These are phyloP conservation scores for Sinonovacula constricta DNA, from an alignment of 1,140 invertebrate species.

Conservation along the genomic window DNA sequence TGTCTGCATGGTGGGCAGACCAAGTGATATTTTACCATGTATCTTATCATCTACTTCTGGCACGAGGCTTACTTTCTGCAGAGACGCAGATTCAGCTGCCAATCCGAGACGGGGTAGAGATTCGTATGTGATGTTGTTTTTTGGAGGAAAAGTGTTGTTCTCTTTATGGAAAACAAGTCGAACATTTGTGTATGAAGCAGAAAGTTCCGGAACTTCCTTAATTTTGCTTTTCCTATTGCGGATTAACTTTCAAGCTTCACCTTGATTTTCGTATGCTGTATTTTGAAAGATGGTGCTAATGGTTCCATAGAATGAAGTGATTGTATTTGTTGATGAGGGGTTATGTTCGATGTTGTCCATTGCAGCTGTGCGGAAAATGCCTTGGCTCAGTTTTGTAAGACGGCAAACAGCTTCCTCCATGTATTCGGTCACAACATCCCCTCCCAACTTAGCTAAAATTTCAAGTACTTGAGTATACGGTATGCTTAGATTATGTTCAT, in stretches of 20 bases:
- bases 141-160: neutral
- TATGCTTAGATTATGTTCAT: slow-evolving; percentile 48
- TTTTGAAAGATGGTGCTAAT: slow-evolving; percentile 63
- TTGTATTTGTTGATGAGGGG: slow-evolving; percentile 53
- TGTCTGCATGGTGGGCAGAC: slow-evolving; percentile 9
- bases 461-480: slow-evolving; percentile 52
- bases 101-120: neutral
- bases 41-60: neutral
- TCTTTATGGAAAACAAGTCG: neutral
- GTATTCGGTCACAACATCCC: slow-evolving; percentile 22
- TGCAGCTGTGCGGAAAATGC: slow-evolving; percentile 48
- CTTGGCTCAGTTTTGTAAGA: slow-evolving; percentile 39
- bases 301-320: slow-evolving; percentile 58
- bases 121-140: neutral
- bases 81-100: neutral
- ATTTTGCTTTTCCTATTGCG: neutral
- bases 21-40: neutral
- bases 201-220: slow-evolving; percentile 1
- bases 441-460: slow-evolving; percentile 40
- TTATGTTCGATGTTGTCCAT: slow-evolving; percentile 65
- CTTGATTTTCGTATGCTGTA: slow-evolving; percentile 7
- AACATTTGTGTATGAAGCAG: slow-evolving; percentile 1
- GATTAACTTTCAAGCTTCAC: neutral
- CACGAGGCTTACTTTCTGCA: neutral
- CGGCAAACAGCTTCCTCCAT: slow-evolving; percentile 43